phyloP scores from a whole-genome alignment of 1,140 invertebrate genomes.

The Camponotus floridanus region DNA sequence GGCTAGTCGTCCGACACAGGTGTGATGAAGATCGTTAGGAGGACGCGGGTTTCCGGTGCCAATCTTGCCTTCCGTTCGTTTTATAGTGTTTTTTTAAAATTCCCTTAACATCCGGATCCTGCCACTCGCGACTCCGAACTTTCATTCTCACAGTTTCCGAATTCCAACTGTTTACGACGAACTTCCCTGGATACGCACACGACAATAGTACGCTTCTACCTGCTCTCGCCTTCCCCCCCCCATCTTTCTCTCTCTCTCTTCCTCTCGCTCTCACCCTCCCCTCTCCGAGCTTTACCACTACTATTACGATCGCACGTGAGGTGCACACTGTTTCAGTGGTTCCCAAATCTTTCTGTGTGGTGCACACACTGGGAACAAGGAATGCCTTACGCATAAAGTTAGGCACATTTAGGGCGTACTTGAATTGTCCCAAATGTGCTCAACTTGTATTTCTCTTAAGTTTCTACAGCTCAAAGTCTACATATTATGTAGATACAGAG shows the following conservation, averaged over 20 bases:
- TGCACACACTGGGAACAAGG: neutral
- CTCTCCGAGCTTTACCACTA: neutral
- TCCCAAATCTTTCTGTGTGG: conserved; percentile 9
- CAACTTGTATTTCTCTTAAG: too few species aligned
- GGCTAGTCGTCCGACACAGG: too few species aligned
- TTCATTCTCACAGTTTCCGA: conserved; percentile 15
- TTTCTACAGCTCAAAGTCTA: too few species aligned
- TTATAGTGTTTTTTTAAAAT: too few species aligned
- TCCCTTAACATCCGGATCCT: too few species aligned
- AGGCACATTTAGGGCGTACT: too few species aligned
- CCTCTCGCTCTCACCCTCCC: neutral
- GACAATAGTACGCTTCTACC: conserved; percentile 21
- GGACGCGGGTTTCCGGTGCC: too few species aligned
- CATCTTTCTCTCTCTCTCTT: neutral
- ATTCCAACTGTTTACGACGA: conserved; percentile 55
- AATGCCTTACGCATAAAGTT: too few species aligned
- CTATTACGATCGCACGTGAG: conserved; percentile 19
- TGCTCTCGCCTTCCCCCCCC: neutral
- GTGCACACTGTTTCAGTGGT: neutral
- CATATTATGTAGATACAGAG: neutral
- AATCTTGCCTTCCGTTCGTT: too few species aligned
- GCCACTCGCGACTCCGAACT: neutral
- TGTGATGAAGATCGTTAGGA: too few species aligned
- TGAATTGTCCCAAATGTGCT: too few species aligned
- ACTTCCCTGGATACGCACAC: conserved; percentile 60